phyloP scores from a whole-genome alignment of 1,140 invertebrate genomes.

The Whitmania pigra region DNA sequence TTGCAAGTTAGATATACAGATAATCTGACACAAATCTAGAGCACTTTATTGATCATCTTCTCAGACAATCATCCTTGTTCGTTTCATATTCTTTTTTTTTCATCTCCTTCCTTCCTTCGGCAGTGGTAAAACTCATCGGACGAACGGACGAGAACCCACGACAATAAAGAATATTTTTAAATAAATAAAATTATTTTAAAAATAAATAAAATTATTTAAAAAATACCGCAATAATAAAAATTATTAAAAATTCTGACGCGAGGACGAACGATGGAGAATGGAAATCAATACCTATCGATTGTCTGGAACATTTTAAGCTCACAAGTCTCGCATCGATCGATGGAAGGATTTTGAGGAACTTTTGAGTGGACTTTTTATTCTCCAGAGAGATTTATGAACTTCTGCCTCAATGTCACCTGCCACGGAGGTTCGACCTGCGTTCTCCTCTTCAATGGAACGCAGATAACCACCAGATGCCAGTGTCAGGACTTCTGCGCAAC shows the following conservation, averaged over 20 bases:
- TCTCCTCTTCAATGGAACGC: neutral
- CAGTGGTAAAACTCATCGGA: no score
- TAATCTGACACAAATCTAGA: no score
- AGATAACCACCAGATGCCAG: neutral
- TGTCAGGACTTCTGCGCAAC: neutral
- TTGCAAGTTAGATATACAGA: no score
- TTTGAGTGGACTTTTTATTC: neutral
- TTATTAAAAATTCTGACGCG: neutral
- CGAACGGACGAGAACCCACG: no score
- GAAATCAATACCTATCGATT: neutral
- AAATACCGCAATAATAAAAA: no score
- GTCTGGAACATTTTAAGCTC: neutral
- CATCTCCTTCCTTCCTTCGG: no score
- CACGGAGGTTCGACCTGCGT: neutral
- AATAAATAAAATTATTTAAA: no score
- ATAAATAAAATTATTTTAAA: no score
- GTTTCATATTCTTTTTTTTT: no score
- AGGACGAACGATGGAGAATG: neutral
- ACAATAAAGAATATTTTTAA: no score
- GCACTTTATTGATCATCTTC: no score
- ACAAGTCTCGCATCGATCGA: neutral
- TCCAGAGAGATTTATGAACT: neutral
- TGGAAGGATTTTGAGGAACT: neutral
- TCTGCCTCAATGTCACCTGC: neutral
- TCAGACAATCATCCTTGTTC: no score